Conservation (phyloP, 2,113 vertebrate genomes). For the Leuciscus idus region DNA sequence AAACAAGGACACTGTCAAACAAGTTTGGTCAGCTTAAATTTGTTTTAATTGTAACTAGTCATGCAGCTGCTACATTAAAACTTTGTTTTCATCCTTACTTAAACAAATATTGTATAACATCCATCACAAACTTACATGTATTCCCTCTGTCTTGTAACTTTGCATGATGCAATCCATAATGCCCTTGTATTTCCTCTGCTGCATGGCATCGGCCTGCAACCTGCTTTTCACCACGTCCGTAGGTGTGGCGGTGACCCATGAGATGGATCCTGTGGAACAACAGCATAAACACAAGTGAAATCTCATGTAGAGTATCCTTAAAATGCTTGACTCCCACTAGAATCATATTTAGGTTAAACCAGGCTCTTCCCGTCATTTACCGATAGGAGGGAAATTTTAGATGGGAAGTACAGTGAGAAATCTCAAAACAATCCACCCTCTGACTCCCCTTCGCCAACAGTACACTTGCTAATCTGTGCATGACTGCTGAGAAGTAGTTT, state of each 20-base stretch:
- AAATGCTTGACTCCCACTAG: background rate
- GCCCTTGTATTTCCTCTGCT: slow-evolving; percentile 88
- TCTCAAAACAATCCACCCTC: background rate
- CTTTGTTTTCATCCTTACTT: background rate
- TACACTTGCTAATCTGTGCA: background rate
- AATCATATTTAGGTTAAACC: background rate
- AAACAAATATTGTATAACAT: background rate
- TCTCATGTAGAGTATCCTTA: background rate
- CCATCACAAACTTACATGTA: slow-evolving; percentile 80
- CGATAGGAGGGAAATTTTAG: background rate
- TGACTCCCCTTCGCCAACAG: background rate
- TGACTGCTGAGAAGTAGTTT: background rate
- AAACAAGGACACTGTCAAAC: no score
- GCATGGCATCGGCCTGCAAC: slow-evolving; percentile 90
- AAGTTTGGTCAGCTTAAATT: no score
- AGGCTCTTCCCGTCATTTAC: background rate
- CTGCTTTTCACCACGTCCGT: slow-evolving; percentile 96
- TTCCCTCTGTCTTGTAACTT: slow-evolving; percentile 89
- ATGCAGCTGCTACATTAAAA: background rate
- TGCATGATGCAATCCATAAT: slow-evolving; percentile 86
- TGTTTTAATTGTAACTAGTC: no score
- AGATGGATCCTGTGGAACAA: slow-evolving; percentile 84
- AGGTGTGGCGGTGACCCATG: slow-evolving; percentile 92
- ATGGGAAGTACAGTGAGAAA: background rate
- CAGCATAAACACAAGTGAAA: background rate